These are phyloP conservation scores for Drosophila mettleri DNA, from an alignment of 2,888 invertebrate species.

Conservation along the genomic window DNA sequence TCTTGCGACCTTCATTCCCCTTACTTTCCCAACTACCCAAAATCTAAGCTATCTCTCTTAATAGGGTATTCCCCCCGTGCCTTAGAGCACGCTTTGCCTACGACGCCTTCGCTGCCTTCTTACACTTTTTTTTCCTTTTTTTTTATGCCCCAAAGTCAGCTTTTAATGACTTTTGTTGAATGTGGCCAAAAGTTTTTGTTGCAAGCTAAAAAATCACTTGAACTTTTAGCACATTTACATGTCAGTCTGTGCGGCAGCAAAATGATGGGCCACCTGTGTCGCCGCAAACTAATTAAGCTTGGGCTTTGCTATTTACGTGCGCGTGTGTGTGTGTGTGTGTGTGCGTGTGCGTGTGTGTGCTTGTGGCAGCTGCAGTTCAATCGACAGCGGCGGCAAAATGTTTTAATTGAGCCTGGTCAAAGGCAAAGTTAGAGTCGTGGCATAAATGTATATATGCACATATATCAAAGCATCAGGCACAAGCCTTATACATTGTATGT, in stretches of 20 bases:
- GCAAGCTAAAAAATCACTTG: constrained; percentile 54
- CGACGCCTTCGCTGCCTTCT: not conserved
- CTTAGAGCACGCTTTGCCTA: not conserved
- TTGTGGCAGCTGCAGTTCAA: constrained; percentile 44
- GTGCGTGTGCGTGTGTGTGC: not conserved
- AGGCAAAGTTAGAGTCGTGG: constrained; percentile 19
- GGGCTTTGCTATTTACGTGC: not conserved
- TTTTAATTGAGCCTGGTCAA: constrained; percentile 71
- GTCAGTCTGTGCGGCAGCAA: constrained; percentile 69
- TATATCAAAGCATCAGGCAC: constrained; percentile 58
- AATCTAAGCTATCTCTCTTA: not conserved
- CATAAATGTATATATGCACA: not conserved
- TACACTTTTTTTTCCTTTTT: not conserved
- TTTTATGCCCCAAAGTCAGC: constrained; percentile 54
- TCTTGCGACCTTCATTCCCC: no score
- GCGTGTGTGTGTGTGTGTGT: not conserved
- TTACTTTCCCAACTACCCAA: no score
- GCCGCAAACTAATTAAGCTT: constrained; percentile 69
- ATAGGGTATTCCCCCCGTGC: constrained; percentile 6
- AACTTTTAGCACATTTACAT: constrained; percentile 83
- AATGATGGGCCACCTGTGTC: constrained; percentile 74
- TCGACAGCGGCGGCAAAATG: constrained; percentile 60
- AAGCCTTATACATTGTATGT: constrained; percentile 15
- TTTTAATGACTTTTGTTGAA: constrained; percentile 74
- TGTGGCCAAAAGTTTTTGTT: constrained; percentile 54